Evolutionary conservation across 2,888 invertebrate genomes (phyloP), one percentile per base, ranked within the genome.

Genomic region (Oxyteleia sp.): DNA sequence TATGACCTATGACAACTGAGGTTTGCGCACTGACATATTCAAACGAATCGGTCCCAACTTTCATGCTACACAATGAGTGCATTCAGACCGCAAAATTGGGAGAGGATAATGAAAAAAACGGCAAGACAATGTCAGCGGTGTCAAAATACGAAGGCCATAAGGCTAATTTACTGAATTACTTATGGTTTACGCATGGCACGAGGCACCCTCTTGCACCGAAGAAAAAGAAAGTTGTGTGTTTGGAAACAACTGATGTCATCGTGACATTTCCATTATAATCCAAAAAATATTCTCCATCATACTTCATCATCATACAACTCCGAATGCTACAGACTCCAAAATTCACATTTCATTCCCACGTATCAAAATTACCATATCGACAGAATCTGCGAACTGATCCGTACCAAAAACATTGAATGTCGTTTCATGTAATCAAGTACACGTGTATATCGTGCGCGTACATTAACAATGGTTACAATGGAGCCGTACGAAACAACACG

Each of bases 71-170:
- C 89, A 87, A 89, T 86, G 84, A 86, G 84, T 87, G 88, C 88
- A 88, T 89, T 88, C 85, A 85, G 61, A 69, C 83, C 84, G 55
- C 83, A 74, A 82, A 71, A 71, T 74, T 81, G 66, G 51, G 55
- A 66, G 57, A 43, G 78, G 64, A 64, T 71, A 82, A 83, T 71
- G 83, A 86, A 83, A 86, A 85, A 79, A 76, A 41, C 45, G 23
- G 63, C 63, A 85, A 84, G 82, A 89, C 89, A 90, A 90, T 89
- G 85, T 85, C 61, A 55, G 76, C 51, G 89, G 89, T 92, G 91
- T 93, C 92, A 92, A 92, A 93, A 92, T 92, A 92, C 91, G 85
- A 80, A 79, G 85, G 85, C 91, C 92, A 92, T 92, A 92, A 89
- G 92, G 92, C 93, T 93, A 93, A 93, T 93, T 93, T 92, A 87